A percentile compares a stretch with the other conserved stretches of the same genome.
Evolutionary conservation across 92 coral and sea anemone species (phyloP).

Genomic region (Actinostola sp.): DNA sequence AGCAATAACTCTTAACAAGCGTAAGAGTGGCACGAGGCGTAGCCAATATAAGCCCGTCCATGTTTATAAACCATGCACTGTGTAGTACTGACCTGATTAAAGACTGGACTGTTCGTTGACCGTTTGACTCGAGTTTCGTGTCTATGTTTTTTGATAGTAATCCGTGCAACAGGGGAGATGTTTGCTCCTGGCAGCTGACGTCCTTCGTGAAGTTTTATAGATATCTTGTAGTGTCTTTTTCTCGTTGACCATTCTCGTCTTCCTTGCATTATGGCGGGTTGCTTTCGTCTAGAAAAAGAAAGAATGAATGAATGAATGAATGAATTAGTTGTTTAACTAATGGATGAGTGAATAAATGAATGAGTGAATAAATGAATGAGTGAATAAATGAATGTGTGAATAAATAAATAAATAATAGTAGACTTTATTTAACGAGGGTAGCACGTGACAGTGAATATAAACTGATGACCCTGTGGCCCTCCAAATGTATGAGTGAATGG

Average conservation of each 20-base stretch:
- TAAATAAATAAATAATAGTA: too few relatives aligned
- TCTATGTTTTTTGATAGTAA: conserved; percentile 73
- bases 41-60: neutral
- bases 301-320: neutral
- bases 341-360: too few relatives aligned
- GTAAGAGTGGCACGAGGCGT: too few relatives aligned
- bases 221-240: conserved; percentile 83
- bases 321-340: neutral
- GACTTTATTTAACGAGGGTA: too few relatives aligned
- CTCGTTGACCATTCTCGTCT: conserved; percentile 81
- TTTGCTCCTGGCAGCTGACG: conserved; percentile 87
- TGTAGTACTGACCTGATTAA: conserved; percentile 82
- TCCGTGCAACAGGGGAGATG: conserved; percentile 81
- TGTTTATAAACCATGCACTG: neutral
- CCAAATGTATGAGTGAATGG: too few relatives aligned
- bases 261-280: conserved; percentile 23
- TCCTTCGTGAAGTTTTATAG: conserved; percentile 76
- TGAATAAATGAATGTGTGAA: too few relatives aligned
- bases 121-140: conserved; percentile 72
- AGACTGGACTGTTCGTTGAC: conserved; percentile 89
- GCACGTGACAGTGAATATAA: too few relatives aligned
- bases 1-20: too few relatives aligned
- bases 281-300: conserved; percentile 9
- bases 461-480: too few relatives aligned
- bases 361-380: too few relatives aligned